Percentiles rank a stretch among this genome's conserved stretches.
These are phyloP conservation scores for Rhingia campestris DNA, from an alignment of 2,888 invertebrate species.

Conservation along the genomic window DNA sequence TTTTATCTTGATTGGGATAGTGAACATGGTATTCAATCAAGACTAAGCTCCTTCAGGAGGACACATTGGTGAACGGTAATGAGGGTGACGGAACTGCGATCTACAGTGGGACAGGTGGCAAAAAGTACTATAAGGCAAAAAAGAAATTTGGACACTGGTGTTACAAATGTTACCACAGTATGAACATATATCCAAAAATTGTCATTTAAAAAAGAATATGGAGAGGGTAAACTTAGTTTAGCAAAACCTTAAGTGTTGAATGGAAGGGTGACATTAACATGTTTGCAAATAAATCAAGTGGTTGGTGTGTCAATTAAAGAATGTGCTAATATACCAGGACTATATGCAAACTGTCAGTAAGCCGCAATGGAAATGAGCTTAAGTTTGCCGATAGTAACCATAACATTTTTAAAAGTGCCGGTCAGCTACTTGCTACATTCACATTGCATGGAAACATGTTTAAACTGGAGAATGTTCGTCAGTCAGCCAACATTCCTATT, in stretches of 20 bases:
- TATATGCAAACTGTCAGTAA: slow-evolving; percentile 51
- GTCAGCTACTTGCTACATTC: slow-evolving; percentile 47
- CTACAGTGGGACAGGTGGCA: background rate
- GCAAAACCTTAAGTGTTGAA: slow-evolving; percentile 21
- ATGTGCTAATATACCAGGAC: slow-evolving; percentile 32
- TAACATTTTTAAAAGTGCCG: slow-evolving; percentile 48
- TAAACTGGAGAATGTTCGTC: no score
- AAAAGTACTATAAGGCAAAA: background rate
- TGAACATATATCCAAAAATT: no score
- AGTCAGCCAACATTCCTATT: no score
- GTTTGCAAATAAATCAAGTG: background rate
- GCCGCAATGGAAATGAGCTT: slow-evolving; percentile 61
- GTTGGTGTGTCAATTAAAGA: background rate
- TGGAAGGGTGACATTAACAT: slow-evolving; percentile 35
- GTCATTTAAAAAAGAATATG: background rate
- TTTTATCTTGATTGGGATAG: no score
- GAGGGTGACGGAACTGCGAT: background rate
- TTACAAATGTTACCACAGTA: no score
- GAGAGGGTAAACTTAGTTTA: background rate
- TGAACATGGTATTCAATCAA: no score
- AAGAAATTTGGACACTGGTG: no score
- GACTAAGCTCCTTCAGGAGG: no score
- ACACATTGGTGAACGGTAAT: no score
- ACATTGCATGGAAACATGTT: slow-evolving; percentile 36
- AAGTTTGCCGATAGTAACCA: slow-evolving; percentile 63